Evolutionary conservation across 2,888 invertebrate species (phyloP).

Genomic region (Rhamphomyia laevipes): DNA sequence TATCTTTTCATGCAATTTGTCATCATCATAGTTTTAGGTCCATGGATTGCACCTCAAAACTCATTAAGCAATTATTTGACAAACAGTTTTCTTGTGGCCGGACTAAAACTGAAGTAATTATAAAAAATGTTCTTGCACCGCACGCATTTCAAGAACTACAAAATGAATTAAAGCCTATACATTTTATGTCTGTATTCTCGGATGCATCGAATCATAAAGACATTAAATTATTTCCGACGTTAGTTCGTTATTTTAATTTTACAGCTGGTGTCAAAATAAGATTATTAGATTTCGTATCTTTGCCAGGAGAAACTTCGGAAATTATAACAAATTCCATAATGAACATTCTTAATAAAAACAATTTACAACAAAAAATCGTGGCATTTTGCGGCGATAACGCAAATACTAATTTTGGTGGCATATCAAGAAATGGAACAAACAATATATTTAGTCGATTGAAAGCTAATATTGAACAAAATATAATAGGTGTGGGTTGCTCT

Average conservation of each 20-base stretch:
- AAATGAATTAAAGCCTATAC: constrained; percentile 14
- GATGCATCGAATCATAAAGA: constrained; percentile 8
- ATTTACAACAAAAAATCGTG: constrained; percentile 3
- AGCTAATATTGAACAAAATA: not conserved
- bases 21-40: constrained; percentile 10
- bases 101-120: constrained; percentile 9
- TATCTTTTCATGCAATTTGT: constrained; percentile 5
- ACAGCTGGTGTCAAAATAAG: constrained; percentile 2
- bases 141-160: constrained; percentile 12
- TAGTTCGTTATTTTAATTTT: constrained; percentile 6
- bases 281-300: constrained; percentile 5
- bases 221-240: constrained; percentile 6
- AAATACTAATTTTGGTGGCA: constrained; percentile 10
- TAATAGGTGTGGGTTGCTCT: constrained; percentile 10
- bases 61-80: constrained; percentile 9
- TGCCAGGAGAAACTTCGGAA: constrained; percentile 7
- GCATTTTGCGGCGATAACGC: constrained; percentile 6
- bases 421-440: not conserved
- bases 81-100: constrained; percentile 6
- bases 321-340: constrained; percentile 2
- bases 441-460: constrained; percentile 9
- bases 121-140: constrained; percentile 7
- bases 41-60: constrained; percentile 9
- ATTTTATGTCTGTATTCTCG: constrained; percentile 7
- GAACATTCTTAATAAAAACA: not conserved